Conservation (phyloP, 2,888 invertebrate species). For the Argynnis bischoffii region DNA sequence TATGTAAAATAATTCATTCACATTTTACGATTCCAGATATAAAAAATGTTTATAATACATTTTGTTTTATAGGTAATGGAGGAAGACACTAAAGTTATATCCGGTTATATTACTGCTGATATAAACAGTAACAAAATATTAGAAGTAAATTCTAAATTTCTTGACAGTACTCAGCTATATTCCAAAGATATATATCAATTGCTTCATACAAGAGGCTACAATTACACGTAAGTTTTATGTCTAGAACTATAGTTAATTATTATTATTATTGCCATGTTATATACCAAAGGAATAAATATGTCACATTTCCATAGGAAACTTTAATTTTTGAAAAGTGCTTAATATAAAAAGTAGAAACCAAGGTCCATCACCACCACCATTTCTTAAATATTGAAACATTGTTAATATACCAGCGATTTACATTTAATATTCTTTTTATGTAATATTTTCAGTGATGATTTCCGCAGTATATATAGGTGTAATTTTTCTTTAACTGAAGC, state of each 20-base stretch:
- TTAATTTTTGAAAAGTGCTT: no score
- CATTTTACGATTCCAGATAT: neutral
- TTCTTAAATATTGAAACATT: neutral
- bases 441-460: slow-evolving; percentile 49
- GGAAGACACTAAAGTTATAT: neutral
- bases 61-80: slow-evolving; percentile 4
- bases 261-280: no score
- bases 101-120: slow-evolving; percentile 3
- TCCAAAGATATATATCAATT: slow-evolving; percentile 13
- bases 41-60: neutral
- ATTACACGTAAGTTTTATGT: slow-evolving; percentile 10
- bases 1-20: no score
- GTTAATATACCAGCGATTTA: neutral
- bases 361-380: neutral
- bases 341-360: no score
- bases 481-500: slow-evolving; percentile 56
- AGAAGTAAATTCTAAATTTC: neutral
- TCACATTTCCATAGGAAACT: no score
- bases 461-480: slow-evolving; percentile 50
- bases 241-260: neutral
- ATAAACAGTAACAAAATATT: neutral
- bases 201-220: neutral
- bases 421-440: no score
- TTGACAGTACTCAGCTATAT: neutral
- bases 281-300: no score